Evolutionary conservation across 2,888 invertebrate species (phyloP).

Genomic region (Thera britannica): DNA sequence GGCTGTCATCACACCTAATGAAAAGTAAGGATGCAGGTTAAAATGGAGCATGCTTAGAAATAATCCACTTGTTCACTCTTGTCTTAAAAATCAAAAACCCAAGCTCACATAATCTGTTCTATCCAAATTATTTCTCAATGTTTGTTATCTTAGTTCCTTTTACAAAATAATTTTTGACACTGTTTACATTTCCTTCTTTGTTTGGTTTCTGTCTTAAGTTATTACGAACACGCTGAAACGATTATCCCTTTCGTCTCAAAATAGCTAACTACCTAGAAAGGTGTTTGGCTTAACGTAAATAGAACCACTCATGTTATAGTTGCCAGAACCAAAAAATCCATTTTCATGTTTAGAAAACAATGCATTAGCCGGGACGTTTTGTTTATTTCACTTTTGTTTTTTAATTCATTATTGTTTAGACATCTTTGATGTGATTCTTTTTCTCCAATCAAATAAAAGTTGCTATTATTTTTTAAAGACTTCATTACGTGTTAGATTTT

Average conservation of each 20-base stretch:
- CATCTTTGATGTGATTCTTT: slow-evolving; percentile 34
- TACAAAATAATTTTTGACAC: slow-evolving; percentile 16
- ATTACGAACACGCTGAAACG: slow-evolving; percentile 40
- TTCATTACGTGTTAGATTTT: not conserved
- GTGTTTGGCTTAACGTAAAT: slow-evolving; percentile 69
- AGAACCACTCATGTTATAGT: slow-evolving; percentile 63
- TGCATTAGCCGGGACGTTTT: slow-evolving; percentile 64
- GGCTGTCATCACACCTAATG: too few species aligned
- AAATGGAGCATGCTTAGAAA: too few species aligned
- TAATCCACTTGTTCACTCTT: too few species aligned
- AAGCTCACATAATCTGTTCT: not conserved
- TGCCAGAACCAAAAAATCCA: slow-evolving; percentile 48
- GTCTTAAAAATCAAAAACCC: not conserved
- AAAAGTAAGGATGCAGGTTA: too few species aligned
- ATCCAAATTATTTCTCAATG: not conserved
- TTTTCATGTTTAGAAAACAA: slow-evolving; percentile 73
- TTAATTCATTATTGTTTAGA: slow-evolving; percentile 48
- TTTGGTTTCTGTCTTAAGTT: slow-evolving; percentile 37
- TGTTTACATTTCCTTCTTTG: slow-evolving; percentile 22
- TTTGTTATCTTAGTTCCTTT: slow-evolving; percentile 8
- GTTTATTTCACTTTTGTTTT: slow-evolving; percentile 53
- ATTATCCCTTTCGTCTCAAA: slow-evolving; percentile 65
- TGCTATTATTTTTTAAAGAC: not conserved
- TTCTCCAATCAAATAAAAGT: not conserved
- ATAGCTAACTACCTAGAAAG: slow-evolving; percentile 72